Percentiles rank a stretch among this genome's conserved stretches.
These are phyloP conservation scores for Galerucella pusilla DNA, from an alignment of 2,888 invertebrate species.

Conservation along the genomic window DNA sequence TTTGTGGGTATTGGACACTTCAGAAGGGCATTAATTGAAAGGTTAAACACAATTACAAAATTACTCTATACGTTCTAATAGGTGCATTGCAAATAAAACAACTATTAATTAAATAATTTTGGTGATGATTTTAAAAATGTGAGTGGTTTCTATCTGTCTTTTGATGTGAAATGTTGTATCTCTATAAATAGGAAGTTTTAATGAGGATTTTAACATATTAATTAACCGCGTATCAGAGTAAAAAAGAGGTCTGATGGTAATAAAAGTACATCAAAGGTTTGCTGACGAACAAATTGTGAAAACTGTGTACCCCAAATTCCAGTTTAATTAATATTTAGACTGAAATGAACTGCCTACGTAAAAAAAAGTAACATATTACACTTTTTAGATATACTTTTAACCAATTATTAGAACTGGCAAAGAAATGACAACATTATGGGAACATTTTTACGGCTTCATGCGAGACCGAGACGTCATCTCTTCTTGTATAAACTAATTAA, in stretches of 20 bases:
- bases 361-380: not conserved
- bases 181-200: not conserved
- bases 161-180: not conserved
- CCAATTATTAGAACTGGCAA: not conserved
- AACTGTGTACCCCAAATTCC: not conserved
- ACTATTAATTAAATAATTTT: too few species aligned
- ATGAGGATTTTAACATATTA: not conserved
- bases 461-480: too few species aligned
- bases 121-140: too few species aligned
- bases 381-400: not conserved
- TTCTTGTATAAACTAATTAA: too few species aligned
- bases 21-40: not conserved
- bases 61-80: not conserved
- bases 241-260: not conserved
- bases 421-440: not conserved
- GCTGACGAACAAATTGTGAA: constrained; percentile 2
- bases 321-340: not conserved
- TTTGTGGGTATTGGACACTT: not conserved
- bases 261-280: constrained; percentile 6
- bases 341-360: not conserved
- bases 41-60: not conserved
- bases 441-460: not conserved
- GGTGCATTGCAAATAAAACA: not conserved
- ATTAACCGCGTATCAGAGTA: not conserved
- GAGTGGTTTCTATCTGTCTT: not conserved